Conservation (phyloP, 2,797 vertebrate species). For the Cottoperca gobio region DNA sequence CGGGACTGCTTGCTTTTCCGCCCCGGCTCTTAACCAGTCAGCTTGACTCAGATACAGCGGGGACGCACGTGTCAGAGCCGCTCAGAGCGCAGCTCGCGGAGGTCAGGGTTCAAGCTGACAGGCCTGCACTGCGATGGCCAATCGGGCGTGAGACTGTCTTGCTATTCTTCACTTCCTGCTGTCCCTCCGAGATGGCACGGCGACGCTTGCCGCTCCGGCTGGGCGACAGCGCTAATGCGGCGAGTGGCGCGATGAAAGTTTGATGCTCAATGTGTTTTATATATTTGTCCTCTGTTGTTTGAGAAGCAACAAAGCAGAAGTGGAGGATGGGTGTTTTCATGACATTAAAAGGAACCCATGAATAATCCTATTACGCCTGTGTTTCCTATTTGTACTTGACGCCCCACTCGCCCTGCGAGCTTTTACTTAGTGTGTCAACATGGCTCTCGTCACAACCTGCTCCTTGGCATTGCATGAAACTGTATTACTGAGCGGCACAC, state of each 20-base stretch:
- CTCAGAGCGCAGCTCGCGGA: constrained; percentile 72
- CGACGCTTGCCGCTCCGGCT: constrained; percentile 6
- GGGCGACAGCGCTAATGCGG: constrained; percentile 63
- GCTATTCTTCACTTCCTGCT: constrained; percentile 69
- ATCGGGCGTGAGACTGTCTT: constrained; percentile 71
- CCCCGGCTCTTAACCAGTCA: constrained; percentile 85
- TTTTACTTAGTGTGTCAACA: constrained; percentile 62
- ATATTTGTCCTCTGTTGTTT: constrained; percentile 66
- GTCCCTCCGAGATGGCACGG: constrained; percentile 61
- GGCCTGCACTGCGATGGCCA: constrained; percentile 63
- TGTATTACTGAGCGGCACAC: too few species aligned
- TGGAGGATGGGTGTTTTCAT: constrained; percentile 58
- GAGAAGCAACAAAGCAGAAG: constrained; percentile 33
- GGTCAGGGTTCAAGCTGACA: constrained; percentile 84
- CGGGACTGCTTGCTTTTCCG: constrained; percentile 63
- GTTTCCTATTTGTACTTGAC: constrained; percentile 66
- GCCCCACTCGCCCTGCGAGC: constrained; percentile 28
- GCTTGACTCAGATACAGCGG: constrained; percentile 79
- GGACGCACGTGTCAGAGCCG: constrained; percentile 78
- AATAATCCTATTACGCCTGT: constrained; percentile 70
- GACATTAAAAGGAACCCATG: constrained; percentile 74
- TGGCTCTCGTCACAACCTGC: constrained; percentile 49
- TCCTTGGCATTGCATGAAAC: constrained; percentile 37
- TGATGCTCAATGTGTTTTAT: constrained; percentile 65
- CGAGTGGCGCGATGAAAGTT: constrained; percentile 72